Base-by-base conservation (phyloP, 1,140 invertebrate genomes). In the Eueides isabella region DNA sequence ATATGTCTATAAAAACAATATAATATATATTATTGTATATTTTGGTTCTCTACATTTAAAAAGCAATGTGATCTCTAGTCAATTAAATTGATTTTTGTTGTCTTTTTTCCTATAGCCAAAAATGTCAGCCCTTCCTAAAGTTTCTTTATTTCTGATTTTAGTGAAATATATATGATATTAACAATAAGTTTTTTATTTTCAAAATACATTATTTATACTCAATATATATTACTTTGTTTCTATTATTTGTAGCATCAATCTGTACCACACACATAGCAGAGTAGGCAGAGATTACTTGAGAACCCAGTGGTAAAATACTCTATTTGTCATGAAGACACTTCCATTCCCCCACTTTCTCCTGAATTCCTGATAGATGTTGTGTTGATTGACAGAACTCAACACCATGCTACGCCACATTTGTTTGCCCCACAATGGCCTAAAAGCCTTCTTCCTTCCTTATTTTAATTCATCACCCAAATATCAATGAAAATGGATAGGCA, bases 11-110 rank as follows among this genome's bases (percentile, higher is more conserved):
- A 63, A 35, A n/a, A 29, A 29, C 31, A 55, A 44, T 55, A 61
- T 73, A 41, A 30, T 6, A 12, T 67, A 62, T 72, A 28, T 72
- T 30, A 29, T 66, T 29, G 35, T 55, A 23, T 38, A 9, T 38
- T 26, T 38, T 66, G 38, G 38, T 30, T 61, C 28, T 62, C 62
- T 6, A 61, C 61, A 19, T 5, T 44, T 71, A 19, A 55, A 55
- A 55, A 71, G 68, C 68, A 71, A 75, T 75, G 71, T 71, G 38
- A 35, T 75, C 73, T 75, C 73, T 75, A 75, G 73, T 75, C 73
- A 75, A 71, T 28, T 67, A 61, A 70, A 71, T 63, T 61, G 23
- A 33, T 62, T 41, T 67, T 67, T 69, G 28, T 69, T 71, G 48
- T 55, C 26, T 55, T 55, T 23, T 23, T 55, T 55, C 11, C 19